Base-by-base conservation (phyloP, 2,113 vertebrate species). In the Meleagris gallopavo region DNA sequence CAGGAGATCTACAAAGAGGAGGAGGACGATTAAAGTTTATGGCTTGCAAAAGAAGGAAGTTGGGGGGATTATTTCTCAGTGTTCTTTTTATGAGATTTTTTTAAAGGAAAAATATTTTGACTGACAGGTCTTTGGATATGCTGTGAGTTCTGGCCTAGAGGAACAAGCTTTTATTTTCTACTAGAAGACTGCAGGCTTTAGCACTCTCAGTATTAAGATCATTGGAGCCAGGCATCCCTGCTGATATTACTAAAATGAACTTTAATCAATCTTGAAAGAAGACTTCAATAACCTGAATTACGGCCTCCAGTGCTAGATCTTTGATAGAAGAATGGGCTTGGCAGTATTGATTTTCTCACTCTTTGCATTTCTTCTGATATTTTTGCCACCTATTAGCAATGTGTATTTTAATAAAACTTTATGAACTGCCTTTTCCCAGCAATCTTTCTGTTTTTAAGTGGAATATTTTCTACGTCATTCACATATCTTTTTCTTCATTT, bases 241-340 rank as follows among this genome's bases (percentile, higher is more conserved):
- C 52, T 93, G 65, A 30, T 86, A 52, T 78, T 93, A 67, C 92
- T 65, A 30, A 90, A 93, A n/a, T 81, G 57, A 92, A 69, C 86
- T 92, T 94, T 60, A 84, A 81, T 86, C 80, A 78, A 2, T 93
- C 80, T 38, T 75, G 86, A 52, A 92, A 85, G 86, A 88, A 73
- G 5, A 38, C 46, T 90, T 77, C 45, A 75, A 48, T 90, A 90
- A 93, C 69, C 69, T 92, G 66, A 84, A 48, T 93, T 86, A 57
- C 75, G 61, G 36, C 54, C 76, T 41, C n/a, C 22, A 65, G 34
- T 90, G 60, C 65, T 90, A 64, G 73, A 69, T 65, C 46, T 69
- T 64, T 13, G 10, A 34, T 30, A 75, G 74, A 32, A 83, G 38
- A 72, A 36, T 38, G 45, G 85, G 27, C 34, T 72, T 80, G 54